A percentile compares a stretch with the other conserved stretches of the same genome.
Evolutionary conservation across 2,797 vertebrate species (phyloP).

Genomic region (Margarornis squamiger): DNA sequence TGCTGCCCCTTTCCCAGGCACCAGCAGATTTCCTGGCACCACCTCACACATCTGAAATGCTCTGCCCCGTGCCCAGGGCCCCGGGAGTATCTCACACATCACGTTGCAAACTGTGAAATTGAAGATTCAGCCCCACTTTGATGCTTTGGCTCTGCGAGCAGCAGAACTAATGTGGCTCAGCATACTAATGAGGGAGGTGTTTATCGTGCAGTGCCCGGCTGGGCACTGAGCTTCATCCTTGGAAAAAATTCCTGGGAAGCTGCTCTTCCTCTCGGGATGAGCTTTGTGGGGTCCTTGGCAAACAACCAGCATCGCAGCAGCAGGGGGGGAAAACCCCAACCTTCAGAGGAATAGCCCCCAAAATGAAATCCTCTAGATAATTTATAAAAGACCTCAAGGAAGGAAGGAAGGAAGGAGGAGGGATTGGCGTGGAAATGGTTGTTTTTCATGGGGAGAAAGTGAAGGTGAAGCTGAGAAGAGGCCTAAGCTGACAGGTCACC

Average conservation of each 20-base stretch:
- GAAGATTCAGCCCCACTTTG: background rate
- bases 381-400: background rate
- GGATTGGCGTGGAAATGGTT: background rate
- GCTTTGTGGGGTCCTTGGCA: background rate
- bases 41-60: background rate
- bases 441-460: background rate
- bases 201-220: background rate
- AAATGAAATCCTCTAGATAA: background rate
- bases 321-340: background rate
- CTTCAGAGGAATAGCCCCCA: background rate
- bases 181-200: slow-evolving; percentile 8
- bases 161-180: slow-evolving; percentile 13
- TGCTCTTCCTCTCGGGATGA: background rate
- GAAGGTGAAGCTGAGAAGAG: background rate
- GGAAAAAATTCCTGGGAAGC: background rate
- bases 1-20: background rate
- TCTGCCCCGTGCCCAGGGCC: background rate
- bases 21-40: background rate
- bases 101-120: background rate
- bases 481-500: background rate
- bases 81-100: background rate
- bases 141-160: background rate
- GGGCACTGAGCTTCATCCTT: background rate
- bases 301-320: accelerated
- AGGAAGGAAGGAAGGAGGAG: background rate